phyloP scores from a whole-genome alignment of 2,113 vertebrate species.

The Burhinus bistriatus region DNA sequence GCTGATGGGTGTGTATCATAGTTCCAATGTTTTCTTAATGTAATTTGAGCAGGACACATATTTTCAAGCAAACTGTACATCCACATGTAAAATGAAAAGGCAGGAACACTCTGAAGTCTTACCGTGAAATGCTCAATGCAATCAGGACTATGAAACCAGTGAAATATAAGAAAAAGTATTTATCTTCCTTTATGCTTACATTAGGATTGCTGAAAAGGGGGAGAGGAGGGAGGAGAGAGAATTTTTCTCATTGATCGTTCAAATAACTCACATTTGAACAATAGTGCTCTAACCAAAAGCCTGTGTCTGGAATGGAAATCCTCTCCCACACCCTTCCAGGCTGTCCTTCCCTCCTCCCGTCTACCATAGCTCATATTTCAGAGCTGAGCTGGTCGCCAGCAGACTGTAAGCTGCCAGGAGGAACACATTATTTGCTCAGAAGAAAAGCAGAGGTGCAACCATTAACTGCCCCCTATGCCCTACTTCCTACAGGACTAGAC shows the following conservation, averaged over 20 bases:
- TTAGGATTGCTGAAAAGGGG: neutral
- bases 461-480: neutral
- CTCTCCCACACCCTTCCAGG: neutral
- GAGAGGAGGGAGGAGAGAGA: neutral
- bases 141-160: neutral
- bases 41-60: neutral
- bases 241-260: neutral
- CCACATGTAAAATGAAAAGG: neutral
- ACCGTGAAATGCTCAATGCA: neutral
- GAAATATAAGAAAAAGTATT: neutral
- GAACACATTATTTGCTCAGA: neutral
- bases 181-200: neutral
- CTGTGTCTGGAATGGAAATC: slow-evolving; percentile 23
- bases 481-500: neutral
- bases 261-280: neutral
- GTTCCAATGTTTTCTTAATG: neutral
- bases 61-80: neutral
- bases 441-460: neutral
- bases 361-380: slow-evolving; percentile 32
- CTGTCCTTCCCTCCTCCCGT: neutral
- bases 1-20: neutral
- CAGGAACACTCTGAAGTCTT: neutral
- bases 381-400: neutral
- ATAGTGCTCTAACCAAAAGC: neutral
- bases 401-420: neutral